Conservation (phyloP, 1,140 invertebrate genomes). For the Macrotrachela quadricornifera region DNA sequence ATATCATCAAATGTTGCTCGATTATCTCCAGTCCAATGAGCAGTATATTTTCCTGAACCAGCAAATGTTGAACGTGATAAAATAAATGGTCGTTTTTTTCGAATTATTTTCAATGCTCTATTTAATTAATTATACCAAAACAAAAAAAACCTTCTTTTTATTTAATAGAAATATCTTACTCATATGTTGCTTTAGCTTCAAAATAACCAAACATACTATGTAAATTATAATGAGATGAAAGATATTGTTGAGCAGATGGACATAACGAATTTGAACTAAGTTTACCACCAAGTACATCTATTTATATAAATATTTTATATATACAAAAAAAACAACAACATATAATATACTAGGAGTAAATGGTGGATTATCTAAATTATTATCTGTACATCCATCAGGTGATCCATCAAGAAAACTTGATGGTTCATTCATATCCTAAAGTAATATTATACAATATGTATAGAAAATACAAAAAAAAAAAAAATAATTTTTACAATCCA, state of each 20-base stretch:
- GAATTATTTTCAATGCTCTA: conserved; percentile 17
- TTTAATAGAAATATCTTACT: neutral
- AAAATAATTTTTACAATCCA: conserved; percentile 14
- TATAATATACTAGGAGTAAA: conserved; percentile 17
- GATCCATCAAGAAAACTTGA: conserved; percentile 51
- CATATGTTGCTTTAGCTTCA: conserved; percentile 29
- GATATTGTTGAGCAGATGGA: conserved; percentile 34
- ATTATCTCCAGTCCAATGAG: conserved; percentile 58
- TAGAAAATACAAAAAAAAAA: no score
- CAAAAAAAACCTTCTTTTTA: no score
- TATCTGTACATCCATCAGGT: conserved; percentile 32
- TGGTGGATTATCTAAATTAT: conserved; percentile 35
- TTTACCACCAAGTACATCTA: conserved; percentile 20
- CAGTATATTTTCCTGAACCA: conserved; percentile 54
- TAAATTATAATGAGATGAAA: conserved; percentile 25
- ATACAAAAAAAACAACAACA: no score
- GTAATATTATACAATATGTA: no score
- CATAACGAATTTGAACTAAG: conserved; percentile 12
- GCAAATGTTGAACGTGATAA: conserved; percentile 60
- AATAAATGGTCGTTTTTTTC: conserved; percentile 35
- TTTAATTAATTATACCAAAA: conserved; percentile 22
- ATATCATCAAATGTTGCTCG: no score
- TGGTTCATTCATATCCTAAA: conserved; percentile 52
- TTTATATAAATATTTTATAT: no score
- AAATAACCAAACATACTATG: conserved; percentile 54